Base-by-base conservation (phyloP, 2,113 vertebrate species). In the Boleophthalmus pectinirostris region DNA sequence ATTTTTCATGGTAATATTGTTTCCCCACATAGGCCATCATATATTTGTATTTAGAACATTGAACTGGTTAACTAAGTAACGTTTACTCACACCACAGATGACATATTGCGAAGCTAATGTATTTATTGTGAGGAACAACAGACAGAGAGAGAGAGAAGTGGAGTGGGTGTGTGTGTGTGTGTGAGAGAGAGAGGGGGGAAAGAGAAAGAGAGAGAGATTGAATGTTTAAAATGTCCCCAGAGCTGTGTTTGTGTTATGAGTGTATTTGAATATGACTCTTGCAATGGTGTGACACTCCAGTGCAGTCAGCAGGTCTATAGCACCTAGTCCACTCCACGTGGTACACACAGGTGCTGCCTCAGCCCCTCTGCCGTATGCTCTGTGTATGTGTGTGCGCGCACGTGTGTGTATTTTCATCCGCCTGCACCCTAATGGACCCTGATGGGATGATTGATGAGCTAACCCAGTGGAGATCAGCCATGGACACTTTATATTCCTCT, bases 401-500 rank as follows among this genome's bases (percentile, higher is more conserved):
- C 86, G 83, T 87, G 84, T 47, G 83, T 85, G 82, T 89, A 81
- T 85, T 87, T 88, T 86, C 79, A 85, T 79, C 82, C 80, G 75
- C 87, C 85, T 87, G 84, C 85, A 86, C 81, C 83, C 87, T 93
- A 92, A 92, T 92, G 87, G 89, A 86, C 84, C 72, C 88, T 91
- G 92, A 92, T 93, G 86, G 87, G 89, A 88, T 93, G 92, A 94
- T 94, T 91, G 92, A 94, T 93, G 93, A 94, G 88, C 80, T 72
- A 74, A 82, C 88, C 83, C 81, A 83, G 82, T 84, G 85, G 78
- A 92, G 90, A 91, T 89, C 88, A 87, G 88, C 88, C 85, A 74
- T 86, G 88, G 88, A 92, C 88, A 86, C 87, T 86, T 90, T 89
- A 88, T 91, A 91, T 92, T 92, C 89, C 87, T 87, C 87, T 80